phyloP scores from a whole-genome alignment of 2,888 invertebrate species.

The Cosmia pyralina region DNA sequence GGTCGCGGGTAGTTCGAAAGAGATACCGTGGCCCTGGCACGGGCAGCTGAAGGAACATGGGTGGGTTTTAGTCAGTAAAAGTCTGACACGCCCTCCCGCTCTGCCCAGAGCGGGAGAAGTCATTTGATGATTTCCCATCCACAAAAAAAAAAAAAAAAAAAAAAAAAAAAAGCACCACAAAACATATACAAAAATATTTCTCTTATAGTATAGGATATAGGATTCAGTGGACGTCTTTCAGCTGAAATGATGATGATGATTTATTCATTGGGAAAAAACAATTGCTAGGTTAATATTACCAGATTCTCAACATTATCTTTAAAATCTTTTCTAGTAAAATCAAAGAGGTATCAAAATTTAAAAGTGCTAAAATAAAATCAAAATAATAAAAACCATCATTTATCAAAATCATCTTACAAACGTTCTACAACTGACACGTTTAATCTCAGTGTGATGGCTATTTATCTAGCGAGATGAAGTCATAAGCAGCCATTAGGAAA shows the following conservation, averaged over 20 bases:
- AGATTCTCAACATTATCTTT: neutral
- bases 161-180: no score
- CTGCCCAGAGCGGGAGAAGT: no score
- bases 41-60: no score
- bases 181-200: no score
- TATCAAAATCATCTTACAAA: neutral
- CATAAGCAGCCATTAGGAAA: constrained; percentile 33
- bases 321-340: neutral
- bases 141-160: no score
- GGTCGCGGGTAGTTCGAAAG: no score
- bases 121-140: no score
- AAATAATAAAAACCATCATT: neutral
- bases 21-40: no score
- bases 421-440: constrained; percentile 8
- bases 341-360: neutral
- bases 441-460: constrained; percentile 19
- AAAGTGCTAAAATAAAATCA: neutral
- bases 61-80: no score
- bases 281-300: neutral
- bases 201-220: no score
- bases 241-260: neutral
- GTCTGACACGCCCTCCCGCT: no score
- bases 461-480: constrained; percentile 45
- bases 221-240: neutral
- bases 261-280: neutral